Conservation (phyloP, 2,888 invertebrate genomes). For the Drosophila cracens region DNA sequence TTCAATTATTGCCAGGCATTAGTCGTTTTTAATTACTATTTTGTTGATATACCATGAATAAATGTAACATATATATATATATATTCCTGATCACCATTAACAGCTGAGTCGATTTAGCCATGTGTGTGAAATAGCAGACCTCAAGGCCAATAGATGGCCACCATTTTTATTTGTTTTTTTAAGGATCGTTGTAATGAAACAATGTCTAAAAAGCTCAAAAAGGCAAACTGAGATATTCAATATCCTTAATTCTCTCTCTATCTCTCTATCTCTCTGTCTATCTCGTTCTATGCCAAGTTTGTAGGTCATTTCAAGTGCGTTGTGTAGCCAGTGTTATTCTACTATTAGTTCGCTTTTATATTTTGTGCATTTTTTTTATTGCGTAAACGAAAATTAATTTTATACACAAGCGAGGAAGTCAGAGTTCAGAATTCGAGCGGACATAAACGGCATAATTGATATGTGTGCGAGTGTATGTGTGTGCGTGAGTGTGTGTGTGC, state of each 20-base stretch:
- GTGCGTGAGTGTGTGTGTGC: constrained; percentile 10
- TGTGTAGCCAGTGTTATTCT: neutral
- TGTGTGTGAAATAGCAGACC: no score
- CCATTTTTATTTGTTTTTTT: no score
- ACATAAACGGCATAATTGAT: constrained; percentile 80
- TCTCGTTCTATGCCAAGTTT: neutral
- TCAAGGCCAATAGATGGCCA: neutral
- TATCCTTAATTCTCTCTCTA: neutral
- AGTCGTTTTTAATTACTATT: neutral
- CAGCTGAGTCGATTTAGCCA: no score
- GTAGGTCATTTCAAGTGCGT: constrained; percentile 25
- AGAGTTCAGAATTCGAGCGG: constrained; percentile 26
- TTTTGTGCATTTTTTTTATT: constrained; percentile 14
- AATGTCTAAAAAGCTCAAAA: neutral
- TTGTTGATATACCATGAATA: neutral
- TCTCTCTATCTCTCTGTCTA: neutral
- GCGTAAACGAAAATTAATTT: constrained; percentile 66
- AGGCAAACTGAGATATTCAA: neutral
- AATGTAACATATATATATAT: neutral
- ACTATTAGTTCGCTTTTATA: neutral
- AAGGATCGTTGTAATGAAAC: no score
- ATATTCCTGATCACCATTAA: neutral
- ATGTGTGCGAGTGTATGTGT: constrained; percentile 33
- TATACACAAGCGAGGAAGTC: constrained; percentile 31
- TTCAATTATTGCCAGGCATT: neutral